Base-by-base conservation (phyloP, 2,797 vertebrate species). In the Eupleurogrammus muticus region DNA sequence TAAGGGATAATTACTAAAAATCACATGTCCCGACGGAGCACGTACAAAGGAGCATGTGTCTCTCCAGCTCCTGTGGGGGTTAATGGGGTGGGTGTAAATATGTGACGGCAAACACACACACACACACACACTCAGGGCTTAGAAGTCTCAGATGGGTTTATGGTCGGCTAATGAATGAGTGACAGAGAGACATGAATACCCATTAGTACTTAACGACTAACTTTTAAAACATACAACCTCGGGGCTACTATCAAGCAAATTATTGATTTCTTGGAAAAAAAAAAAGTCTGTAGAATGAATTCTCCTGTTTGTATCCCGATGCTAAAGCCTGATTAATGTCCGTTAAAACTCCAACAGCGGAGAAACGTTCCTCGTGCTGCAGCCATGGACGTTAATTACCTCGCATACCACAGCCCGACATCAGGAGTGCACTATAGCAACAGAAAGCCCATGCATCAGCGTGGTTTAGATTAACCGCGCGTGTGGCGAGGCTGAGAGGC, bases 401-500 rank as follows among this genome's bases (percentile, higher is more conserved):
- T 73, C 53, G 69, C 57, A 73, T 82, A 44, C 38, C 36, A 47
- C 50, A 79, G 48, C 48, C 56, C 76, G 14, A 60, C 63, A 64
- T 79, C 48, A 23, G 44, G n/a, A 32, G 28, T 59, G 71, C 64
- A 24, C 55, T 24, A n/a, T 16, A 70, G 81, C 60, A 51, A 73
- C 77, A 66, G 70, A 79, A 69, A 78, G 38, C 65, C 28, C 6
- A 6, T 74, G 73, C 10, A 67, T 84, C 21, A 62, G 53, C 76
- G 72, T 63, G 58, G 78, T 84, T 82, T 75, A 85, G 81, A 86
- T 82, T 85, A 86, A 83, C 40, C 2, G 19, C 21, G 59, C 75
- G 55, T 23, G 5, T 75, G 73, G 62, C 53, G 35, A 46, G 51
- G 56, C 62, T 70, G 68, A 80, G 40, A 35, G 73, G 85, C 82